Evolutionary conservation across 2,797 vertebrate genomes (phyloP), one percentile per base, ranked within the genome.

Genomic region (Atherinosoma microstoma): DNA sequence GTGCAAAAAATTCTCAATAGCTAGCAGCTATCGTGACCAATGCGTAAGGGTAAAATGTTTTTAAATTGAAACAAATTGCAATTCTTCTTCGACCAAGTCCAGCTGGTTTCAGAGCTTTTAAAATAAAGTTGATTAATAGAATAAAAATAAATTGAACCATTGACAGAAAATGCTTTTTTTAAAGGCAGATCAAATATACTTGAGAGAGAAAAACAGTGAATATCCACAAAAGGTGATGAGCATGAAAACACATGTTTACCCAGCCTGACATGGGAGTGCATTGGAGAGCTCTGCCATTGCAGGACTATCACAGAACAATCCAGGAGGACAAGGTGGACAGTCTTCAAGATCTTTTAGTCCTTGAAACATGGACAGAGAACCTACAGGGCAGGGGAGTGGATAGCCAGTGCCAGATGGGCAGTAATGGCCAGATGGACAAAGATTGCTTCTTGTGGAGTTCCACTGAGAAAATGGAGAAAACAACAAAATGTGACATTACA

Each of bases 361-460:
- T 62, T 60, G 20, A 3, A 83, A 84, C 2, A 87, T 51, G 29
- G 97, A 97, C 32, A 96, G 93, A 79, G 95, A 94, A 9, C 97
- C 97, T 0, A 91, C 67, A 12, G 94, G 96, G 73, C 97, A 99
- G 0, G 96, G 96, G 12, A 96, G 35, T 0, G 97, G 97, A 29
- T 89, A 87, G 1, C 87, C 79, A 0, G 93, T 93, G 51, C 97
- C 97, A 22, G 78, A 53, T 3, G 96, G 97, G 73, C 97, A 99
- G 90, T 95, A 98, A 87, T 97, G 93, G 1, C 97, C 97, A 22
- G 87, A 58, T 0, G 96, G 96, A 72, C 97, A 99, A 84, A 96
- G 80, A 72, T 89, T 91, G 76, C 92, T 96, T 74, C 86, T 88
- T 42, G 88, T 82, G 27, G 81, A 91, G 45, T 97, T 95, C 45